Conservation (phyloP, 2,113 vertebrate species). For the Megaceryle torquata region DNA sequence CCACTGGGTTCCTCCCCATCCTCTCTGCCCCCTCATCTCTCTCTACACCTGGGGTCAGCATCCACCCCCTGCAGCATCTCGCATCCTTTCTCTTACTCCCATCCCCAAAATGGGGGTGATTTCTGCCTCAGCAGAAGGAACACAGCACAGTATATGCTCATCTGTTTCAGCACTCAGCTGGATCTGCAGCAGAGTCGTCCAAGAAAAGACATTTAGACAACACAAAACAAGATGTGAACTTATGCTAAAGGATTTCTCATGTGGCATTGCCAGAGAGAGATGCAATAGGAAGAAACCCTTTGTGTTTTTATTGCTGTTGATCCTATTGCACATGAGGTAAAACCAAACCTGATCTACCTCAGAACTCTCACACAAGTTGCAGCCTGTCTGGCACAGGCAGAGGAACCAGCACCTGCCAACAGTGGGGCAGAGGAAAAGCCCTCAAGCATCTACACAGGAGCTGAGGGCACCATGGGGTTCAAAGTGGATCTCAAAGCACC, state of each 20-base stretch:
- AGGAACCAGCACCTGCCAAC: not conserved
- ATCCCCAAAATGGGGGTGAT: not conserved
- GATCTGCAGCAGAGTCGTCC: not conserved
- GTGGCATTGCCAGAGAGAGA: not conserved
- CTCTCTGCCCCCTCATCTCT: not conserved
- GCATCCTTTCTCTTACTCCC: not conserved
- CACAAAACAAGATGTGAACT: not conserved
- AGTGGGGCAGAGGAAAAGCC: rapidly evolving
- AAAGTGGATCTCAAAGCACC: not conserved
- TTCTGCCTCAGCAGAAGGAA: not conserved
- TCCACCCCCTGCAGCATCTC: not conserved
- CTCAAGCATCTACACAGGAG: not conserved
- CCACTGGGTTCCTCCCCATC: not conserved
- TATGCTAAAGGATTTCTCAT: not conserved
- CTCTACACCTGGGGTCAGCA: not conserved
- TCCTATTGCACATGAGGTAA: not conserved
- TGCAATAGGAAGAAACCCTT: not conserved
- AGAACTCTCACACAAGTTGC: not conserved
- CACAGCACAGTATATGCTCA: not conserved
- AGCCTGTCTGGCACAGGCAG: not conserved
- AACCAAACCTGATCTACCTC: not conserved
- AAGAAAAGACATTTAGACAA: not conserved
- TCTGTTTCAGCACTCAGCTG: not conserved
- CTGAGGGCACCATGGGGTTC: rapidly evolving
- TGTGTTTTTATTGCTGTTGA: not conserved